These are phyloP conservation scores for Dinothrombium tinctorium DNA, from an alignment of 1,140 invertebrate species.

Conservation along the genomic window DNA sequence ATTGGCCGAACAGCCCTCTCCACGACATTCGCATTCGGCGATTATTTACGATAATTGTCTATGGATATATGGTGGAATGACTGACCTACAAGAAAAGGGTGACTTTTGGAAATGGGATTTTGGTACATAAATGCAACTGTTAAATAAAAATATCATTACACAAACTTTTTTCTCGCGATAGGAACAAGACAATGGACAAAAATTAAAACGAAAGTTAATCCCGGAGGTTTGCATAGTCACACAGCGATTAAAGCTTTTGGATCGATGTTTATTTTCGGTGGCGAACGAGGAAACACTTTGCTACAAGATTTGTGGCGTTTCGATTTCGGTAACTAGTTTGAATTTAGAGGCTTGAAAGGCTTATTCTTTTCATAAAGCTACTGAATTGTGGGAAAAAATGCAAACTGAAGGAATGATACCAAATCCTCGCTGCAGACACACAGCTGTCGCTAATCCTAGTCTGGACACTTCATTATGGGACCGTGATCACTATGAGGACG, in stretches of 20 bases:
- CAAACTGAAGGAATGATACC: conserved; percentile 39
- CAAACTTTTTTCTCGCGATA: conserved; percentile 14
- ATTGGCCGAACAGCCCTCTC: conserved; percentile 28
- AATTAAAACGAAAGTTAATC: conserved; percentile 30
- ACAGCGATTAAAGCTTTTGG: conserved; percentile 47
- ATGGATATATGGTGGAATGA: conserved; percentile 74
- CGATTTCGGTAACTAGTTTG: conserved; percentile 40
- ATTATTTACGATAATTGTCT: conserved; percentile 49
- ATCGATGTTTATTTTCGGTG: conserved; percentile 58
- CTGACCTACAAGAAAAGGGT: conserved; percentile 46
- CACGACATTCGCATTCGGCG: conserved; percentile 59
- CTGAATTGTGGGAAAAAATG: conserved; percentile 49
- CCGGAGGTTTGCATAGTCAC: conserved; percentile 53
- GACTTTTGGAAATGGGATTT: conserved; percentile 68
- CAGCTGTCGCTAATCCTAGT: conserved; percentile 17
- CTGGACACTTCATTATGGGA: conserved; percentile 8
- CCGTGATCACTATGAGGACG: conserved; percentile 4
- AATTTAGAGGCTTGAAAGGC: background rate
- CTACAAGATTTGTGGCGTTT: conserved; percentile 64
- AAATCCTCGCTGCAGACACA: conserved; percentile 36
- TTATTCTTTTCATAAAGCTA: conserved; percentile 24
- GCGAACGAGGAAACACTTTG: conserved; percentile 41
- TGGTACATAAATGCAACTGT: conserved; percentile 19
- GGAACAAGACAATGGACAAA: conserved; percentile 39
- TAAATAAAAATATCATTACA: background rate